A percentile compares a stretch with the other conserved stretches of the same genome.
Evolutionary conservation across 2,113 vertebrate genomes (phyloP).

Genomic region (Coptodon bakossiorum): DNA sequence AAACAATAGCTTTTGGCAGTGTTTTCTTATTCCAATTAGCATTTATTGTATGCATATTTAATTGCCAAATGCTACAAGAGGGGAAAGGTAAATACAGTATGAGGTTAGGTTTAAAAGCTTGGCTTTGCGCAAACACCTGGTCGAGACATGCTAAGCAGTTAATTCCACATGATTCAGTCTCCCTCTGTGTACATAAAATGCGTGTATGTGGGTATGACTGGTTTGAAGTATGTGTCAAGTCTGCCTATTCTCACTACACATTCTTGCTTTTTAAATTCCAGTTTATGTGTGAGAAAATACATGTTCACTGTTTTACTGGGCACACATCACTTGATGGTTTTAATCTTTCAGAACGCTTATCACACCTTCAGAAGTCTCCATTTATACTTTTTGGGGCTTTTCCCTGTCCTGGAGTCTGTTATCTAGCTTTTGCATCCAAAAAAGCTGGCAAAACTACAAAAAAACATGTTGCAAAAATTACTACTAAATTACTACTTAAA

Average conservation of each 20-base stretch:
- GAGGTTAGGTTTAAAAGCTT: background rate
- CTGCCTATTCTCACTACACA: background rate
- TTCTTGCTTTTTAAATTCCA: background rate
- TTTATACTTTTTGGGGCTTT: background rate
- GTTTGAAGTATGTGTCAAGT: background rate
- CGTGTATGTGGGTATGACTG: background rate
- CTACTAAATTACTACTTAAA: background rate
- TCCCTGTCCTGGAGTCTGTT: background rate
- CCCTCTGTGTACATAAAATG: background rate
- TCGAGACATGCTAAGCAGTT: background rate
- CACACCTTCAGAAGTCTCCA: background rate
- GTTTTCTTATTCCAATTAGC: constrained; percentile 15
- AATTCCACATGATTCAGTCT: background rate
- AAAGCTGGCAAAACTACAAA: background rate
- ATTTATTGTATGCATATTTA: constrained; percentile 15
- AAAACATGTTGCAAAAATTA: background rate
- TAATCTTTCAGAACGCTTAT: constrained; percentile 48
- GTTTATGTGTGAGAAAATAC: background rate
- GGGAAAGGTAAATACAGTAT: background rate
- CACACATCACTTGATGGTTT: constrained; percentile 5
- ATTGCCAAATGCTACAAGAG: constrained; percentile 17
- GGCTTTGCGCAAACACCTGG: background rate
- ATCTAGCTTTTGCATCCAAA: background rate
- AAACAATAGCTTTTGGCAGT: constrained; percentile 18
- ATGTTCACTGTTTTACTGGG: background rate